Percentiles rank a stretch among this genome's conserved stretches.
phyloP scores from a whole-genome alignment of 2,113 vertebrate genomes.

The Elanus axillaris region DNA sequence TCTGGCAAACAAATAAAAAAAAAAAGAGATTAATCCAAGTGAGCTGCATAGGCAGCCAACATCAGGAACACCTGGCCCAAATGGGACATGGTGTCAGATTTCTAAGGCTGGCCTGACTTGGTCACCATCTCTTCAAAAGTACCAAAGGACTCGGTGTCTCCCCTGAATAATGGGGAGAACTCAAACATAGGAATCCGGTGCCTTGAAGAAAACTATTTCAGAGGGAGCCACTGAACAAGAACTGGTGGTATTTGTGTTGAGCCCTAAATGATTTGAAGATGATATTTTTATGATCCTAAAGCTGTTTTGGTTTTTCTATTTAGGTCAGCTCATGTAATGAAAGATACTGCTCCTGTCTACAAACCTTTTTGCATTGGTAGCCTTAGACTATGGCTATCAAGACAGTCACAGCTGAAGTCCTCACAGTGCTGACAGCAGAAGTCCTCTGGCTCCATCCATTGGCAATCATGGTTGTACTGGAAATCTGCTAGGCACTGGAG shows the following conservation, averaged over 20 bases:
- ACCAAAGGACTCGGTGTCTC: neutral
- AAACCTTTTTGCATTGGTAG: neutral
- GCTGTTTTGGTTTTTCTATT: neutral
- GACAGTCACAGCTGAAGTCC: neutral
- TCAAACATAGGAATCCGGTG: neutral
- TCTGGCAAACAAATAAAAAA: neutral
- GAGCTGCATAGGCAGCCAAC: neutral
- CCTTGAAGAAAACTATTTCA: neutral
- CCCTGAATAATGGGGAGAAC: neutral
- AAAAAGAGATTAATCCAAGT: neutral
- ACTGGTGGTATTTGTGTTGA: neutral
- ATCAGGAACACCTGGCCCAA: neutral
- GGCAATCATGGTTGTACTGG: neutral
- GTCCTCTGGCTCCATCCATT: neutral
- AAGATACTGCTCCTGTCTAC: neutral
- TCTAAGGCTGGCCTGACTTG: neutral
- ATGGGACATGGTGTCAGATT: neutral
- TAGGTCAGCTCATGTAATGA: neutral
- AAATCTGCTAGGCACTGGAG: neutral
- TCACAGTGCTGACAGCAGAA: neutral
- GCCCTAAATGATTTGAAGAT: neutral
- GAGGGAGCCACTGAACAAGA: neutral
- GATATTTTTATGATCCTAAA: neutral
- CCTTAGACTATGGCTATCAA: neutral
- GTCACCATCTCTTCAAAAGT: neutral